Base-by-base conservation (phyloP, 2,797 vertebrate genomes). In the Neosilurus mollespiculum region DNA sequence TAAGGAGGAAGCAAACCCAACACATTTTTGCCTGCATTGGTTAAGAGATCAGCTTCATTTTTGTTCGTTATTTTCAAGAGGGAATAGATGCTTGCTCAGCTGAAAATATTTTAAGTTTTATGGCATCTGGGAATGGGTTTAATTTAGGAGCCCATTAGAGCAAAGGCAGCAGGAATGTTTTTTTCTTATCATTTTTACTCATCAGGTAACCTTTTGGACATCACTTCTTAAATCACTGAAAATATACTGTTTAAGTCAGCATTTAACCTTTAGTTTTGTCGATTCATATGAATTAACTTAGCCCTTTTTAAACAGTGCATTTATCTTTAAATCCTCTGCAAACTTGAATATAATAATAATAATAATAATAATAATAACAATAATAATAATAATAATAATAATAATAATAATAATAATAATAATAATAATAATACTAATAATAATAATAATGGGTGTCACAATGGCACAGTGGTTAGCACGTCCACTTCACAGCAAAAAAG, bases 21-120 rank as follows among this genome's bases (percentile, higher is more conserved):
- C 64, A 54, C 65, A 78, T 87, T 85, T 85, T 79, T 78, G 83
- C 51, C 56, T 43, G 79, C 58, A 69, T 26, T 30, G 58, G 64
- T 65, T 66, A 22, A 30, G 30, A 49, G 18, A 62, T 10, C 76
- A 30, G 11, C 54, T 78, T 53, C 22, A 58, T 30, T 82, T 43
- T 43, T 43, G 37, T 6, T 58, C 15, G 66, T 64, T 30, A 37
- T 12, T 22, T 30, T 65, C 14, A 61, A 51, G 54, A 51, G 12
- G 26, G 24, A 56, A 43, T 49, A 66, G 37, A 54, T 51, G 82
- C 82, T 71, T 12, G 15, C 14, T 70, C 56, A 81, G 58, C 64
- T 70, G 49, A 18, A 78, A 64, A 76, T 78, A 66, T 86, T 85
- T 69, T 54, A 80, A 80, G 49, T 56, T 65, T 12, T 70, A 53